Evolutionary conservation across 2,113 vertebrate genomes (phyloP).

Genomic region (Arizona elegans): DNA sequence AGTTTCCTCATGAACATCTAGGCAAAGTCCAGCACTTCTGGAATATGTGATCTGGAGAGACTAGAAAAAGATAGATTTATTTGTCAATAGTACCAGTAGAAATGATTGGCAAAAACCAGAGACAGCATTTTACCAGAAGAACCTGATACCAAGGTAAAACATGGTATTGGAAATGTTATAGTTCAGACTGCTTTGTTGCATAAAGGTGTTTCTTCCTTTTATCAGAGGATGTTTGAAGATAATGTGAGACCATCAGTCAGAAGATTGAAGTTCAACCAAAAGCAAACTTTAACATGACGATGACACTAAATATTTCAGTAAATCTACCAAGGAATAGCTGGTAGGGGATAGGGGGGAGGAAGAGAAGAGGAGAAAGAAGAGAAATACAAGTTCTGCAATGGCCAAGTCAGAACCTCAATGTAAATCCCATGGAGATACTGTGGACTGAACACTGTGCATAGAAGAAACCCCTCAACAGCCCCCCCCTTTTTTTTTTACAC

Average conservation of each 20-base stretch:
- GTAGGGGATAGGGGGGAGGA: no score
- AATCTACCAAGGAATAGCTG: background rate
- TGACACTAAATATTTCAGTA: background rate
- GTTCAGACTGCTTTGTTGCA: background rate
- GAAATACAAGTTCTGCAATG: background rate
- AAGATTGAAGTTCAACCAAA: background rate
- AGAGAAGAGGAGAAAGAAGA: background rate
- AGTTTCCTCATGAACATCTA: background rate
- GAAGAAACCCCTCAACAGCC: background rate
- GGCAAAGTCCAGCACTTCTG: background rate
- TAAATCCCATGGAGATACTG: background rate
- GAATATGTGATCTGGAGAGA: background rate
- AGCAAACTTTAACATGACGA: background rate
- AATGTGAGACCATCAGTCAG: background rate
- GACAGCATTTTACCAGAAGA: background rate
- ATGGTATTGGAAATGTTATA: background rate
- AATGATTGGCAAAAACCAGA: background rate
- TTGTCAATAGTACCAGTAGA: background rate
- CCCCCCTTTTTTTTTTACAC: no score
- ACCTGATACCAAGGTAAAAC: background rate
- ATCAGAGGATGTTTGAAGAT: background rate
- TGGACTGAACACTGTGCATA: background rate
- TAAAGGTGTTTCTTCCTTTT: background rate
- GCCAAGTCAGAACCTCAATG: background rate
- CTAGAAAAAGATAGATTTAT: background rate